Evolutionary conservation across 2,797 vertebrate species (phyloP).

Genomic region (Hyperoplus immaculatus): DNA sequence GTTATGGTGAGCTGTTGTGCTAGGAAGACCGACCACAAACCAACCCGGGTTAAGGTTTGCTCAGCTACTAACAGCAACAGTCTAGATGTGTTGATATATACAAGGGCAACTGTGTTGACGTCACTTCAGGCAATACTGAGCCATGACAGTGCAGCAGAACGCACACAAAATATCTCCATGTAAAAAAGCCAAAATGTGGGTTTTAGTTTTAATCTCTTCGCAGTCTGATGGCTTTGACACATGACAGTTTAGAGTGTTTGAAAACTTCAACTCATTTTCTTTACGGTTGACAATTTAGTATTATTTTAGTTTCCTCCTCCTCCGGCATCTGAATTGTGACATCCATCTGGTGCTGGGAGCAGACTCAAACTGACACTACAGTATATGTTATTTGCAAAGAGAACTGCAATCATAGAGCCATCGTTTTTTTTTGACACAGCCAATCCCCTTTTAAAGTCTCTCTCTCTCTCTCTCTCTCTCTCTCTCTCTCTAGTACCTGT

Average conservation of each 20-base stretch:
- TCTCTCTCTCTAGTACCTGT: constrained; percentile 37
- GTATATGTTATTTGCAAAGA: constrained; percentile 73
- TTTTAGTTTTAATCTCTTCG: constrained; percentile 64
- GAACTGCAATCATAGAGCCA: constrained; percentile 64
- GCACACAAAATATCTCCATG: constrained; percentile 24
- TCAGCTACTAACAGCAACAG: background rate
- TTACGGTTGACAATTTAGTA: constrained; percentile 63
- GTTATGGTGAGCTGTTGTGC: background rate
- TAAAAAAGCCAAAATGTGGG: constrained; percentile 59
- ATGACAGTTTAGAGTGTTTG: constrained; percentile 62
- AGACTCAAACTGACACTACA: constrained; percentile 74
- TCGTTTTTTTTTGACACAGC: constrained; percentile 60
- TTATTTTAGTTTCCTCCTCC: constrained; percentile 31
- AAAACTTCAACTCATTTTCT: constrained; percentile 59
- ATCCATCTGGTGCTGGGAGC: constrained; percentile 65
- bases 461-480: constrained; percentile 23
- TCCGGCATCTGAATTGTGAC: constrained; percentile 64
- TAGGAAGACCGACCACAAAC: constrained; percentile 12
- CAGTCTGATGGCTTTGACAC: constrained; percentile 57
- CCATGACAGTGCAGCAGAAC: constrained; percentile 33
- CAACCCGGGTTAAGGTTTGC: background rate
- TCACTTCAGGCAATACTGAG: constrained; percentile 42
- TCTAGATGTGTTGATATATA: constrained; percentile 23
- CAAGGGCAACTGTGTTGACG: constrained; percentile 41
- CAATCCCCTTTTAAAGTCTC: constrained; percentile 50